Percentiles rank a stretch among this genome's conserved stretches.
Evolutionary conservation across 2,888 invertebrate species (phyloP).

Genomic region (Agrenia bidenticulata): DNA sequence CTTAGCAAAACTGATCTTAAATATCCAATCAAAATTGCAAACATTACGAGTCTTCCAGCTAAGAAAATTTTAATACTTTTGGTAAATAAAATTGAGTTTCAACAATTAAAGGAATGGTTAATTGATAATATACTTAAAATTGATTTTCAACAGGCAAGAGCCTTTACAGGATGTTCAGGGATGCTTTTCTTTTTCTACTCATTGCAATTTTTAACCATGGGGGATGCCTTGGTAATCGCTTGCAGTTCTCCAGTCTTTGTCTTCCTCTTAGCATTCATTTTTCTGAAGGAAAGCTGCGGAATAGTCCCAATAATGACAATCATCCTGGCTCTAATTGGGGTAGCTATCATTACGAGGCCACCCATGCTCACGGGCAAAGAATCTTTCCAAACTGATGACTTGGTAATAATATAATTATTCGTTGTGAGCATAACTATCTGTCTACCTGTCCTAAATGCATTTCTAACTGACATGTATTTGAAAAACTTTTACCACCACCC

Average conservation of each 20-base stretch:
- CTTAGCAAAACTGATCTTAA: too few relatives aligned
- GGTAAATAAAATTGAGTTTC: too few relatives aligned
- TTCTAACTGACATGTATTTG: background rate
- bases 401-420: constrained; percentile 30
- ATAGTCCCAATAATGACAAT: constrained; percentile 31
- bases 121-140: too few relatives aligned
- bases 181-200: constrained; percentile 37
- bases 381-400: constrained; percentile 27
- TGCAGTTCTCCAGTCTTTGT: constrained; percentile 42
- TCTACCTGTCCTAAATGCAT: too few relatives aligned
- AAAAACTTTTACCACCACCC: too few relatives aligned
- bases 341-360: constrained; percentile 37
- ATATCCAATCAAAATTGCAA: too few relatives aligned
- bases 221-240: constrained; percentile 36
- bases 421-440: too few relatives aligned
- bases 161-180: constrained; percentile 31
- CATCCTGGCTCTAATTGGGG: constrained; percentile 34
- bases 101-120: too few relatives aligned
- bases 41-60: too few relatives aligned
- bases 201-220: constrained; percentile 33
- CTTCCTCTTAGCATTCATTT: constrained; percentile 33
- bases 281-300: constrained; percentile 38
- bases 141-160: constrained; percentile 20
- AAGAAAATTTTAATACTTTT: too few relatives aligned
- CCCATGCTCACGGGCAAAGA: constrained; percentile 35